These are phyloP conservation scores for Aphodius granarius DNA, from an alignment of 2,888 invertebrate species.

Conservation along the genomic window DNA sequence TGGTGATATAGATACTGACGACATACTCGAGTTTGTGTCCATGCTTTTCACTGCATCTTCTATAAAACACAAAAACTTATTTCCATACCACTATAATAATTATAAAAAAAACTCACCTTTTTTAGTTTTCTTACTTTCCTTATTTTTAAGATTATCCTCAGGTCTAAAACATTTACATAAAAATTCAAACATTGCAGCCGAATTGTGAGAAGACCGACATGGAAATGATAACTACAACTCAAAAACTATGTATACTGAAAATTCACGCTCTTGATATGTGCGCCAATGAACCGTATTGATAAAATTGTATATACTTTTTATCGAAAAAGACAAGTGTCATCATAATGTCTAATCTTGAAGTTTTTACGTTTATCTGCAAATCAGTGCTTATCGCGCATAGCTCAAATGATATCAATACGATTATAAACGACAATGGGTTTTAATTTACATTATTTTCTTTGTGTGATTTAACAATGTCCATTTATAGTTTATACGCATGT, in stretches of 20 bases:
- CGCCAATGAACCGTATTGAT: slow-evolving; percentile 18
- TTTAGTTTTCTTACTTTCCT: not conserved
- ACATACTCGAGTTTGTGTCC: slow-evolving; percentile 1
- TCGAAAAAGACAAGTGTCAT: not conserved
- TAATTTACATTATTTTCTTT: not conserved
- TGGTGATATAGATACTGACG: not conserved
- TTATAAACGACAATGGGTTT: not conserved
- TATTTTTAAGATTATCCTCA: not conserved
- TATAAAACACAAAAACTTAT: not conserved
- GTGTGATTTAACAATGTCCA: not conserved
- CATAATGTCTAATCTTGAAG: not conserved
- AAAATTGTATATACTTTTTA: slow-evolving; percentile 13
- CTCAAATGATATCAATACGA: not conserved
- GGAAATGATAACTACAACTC: not conserved
- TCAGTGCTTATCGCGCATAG: not conserved
- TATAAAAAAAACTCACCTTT: not conserved
- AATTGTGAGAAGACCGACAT: not conserved
- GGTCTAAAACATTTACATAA: slow-evolving; percentile 23
- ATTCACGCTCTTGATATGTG: slow-evolving; percentile 14
- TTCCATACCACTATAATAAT: not conserved
- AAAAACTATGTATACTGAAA: not conserved
- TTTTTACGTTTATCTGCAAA: not conserved
- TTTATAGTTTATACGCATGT: not conserved
- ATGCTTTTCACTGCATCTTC: not conserved
- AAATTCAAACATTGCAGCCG: slow-evolving; percentile 18